Evolutionary conservation across 1,140 invertebrate species (phyloP), one percentile per base, ranked within the genome.

Genomic region (Heliothis virescens): DNA sequence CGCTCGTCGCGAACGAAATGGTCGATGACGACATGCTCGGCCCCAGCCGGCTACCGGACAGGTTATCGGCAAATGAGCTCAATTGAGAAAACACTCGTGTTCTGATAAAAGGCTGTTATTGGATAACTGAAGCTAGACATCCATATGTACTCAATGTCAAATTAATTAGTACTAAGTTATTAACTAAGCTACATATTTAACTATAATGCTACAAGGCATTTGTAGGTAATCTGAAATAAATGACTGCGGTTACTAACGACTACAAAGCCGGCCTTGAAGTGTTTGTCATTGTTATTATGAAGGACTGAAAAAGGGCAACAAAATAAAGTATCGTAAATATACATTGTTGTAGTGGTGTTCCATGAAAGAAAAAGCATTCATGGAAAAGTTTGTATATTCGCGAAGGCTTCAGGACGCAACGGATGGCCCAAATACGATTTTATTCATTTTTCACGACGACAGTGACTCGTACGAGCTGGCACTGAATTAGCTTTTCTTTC

Each of bases 361-460:
- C 57, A 57, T 62, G 47, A 73, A 50, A 47, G 18, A 71, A 71
- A 72, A 76, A 16, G 15, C 11, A 65, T 65, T 82, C 63, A 15
- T 18, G 63, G 62, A 79, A 82, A 84, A 83, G 79, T 81, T 83
- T 74, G 79, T 63, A 52, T 73, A 83, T 86, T 86, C 79, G 83
- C 82, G 80, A 85, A 83, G 83, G 75, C 76, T 86, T 81, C 52
- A 63, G 69, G 81, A 82, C 76, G 82, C 81, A 80, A 83, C 83
- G 81, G 82, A 87, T 90, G 91, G 85, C 92, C 89, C 88, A 92
- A 90, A 92, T 92, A 89, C 84, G 79, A 89, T 90, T 94, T 94
- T 93, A 93, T 93, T 92, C 91, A 94, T 94, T 94, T 94, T 94
- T 94, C 92, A 93, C 76, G 87, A 85, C 87, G 87, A 92, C 91